Evolutionary conservation across 2,888 invertebrate species (phyloP), one percentile per base, ranked within the genome.

Genomic region (Lycia hirtaria): DNA sequence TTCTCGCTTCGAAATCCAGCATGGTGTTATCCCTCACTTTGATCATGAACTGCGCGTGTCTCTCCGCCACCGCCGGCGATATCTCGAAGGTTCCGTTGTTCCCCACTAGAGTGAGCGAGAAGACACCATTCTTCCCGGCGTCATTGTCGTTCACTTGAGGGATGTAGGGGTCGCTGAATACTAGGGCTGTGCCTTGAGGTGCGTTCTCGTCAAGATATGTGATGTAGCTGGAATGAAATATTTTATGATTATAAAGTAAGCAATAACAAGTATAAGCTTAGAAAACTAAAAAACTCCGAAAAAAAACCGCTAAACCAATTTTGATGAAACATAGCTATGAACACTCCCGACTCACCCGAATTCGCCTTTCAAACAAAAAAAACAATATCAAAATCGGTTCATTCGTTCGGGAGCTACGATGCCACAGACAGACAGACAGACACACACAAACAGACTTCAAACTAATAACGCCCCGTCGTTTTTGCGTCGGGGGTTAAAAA

Each of bases 51-150:
- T 94, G 95, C 1, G 95, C 94, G 62, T 94, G 94, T 57, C 96
- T 94, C 78, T 97, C 96, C 0, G 96, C 96, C 1, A 97, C 96
- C 26, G 95, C 94, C 0, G 98, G 98, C 4, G 94, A 93, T 54
- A 98, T 95, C 81, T 97, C 97, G 78, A 98, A 98, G 3, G 97
- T 97, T 28, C 96, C 97, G 80, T 97, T 97, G 80, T 97, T 97
- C 57, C 95, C 96, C 10, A 94, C 93, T 64, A 98, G 84, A 30
- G 94, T 94, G 24, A 98, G 87, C 0, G 96, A 95, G 77, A 97
- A 97, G 5, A 97, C 95, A 4, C 97, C 97, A 71, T 96, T 95
- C 77, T 96, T 96, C n/a, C 96, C 96, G 60, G 95, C 93, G 72
- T 96, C 96, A 73, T 96, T 95, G 76, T 96, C 96, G 63, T 94